These are phyloP conservation scores for Acleris emargana DNA, from an alignment of 2,888 invertebrate species.

Conservation along the genomic window DNA sequence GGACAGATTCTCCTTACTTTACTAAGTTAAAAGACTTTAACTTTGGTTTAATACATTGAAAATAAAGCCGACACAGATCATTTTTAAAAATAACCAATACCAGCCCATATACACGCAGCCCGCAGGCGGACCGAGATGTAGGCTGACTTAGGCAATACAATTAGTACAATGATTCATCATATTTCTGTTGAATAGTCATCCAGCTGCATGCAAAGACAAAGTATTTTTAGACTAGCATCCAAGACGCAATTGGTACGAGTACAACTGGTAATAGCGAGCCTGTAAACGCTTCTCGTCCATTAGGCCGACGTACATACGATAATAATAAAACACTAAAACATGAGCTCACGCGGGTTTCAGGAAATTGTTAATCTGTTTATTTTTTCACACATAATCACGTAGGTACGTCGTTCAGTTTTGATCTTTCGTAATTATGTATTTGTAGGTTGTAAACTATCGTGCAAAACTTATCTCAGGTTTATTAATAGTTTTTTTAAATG, in stretches of 20 bases:
- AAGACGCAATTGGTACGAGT: constrained; percentile 1
- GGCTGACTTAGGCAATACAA: background rate
- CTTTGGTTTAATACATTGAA: background rate
- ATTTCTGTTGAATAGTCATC: constrained; percentile 9
- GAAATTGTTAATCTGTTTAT: constrained; percentile 22
- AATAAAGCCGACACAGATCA: background rate
- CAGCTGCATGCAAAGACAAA: constrained; percentile 8
- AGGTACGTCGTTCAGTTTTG: constrained; percentile 21
- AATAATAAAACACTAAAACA: background rate
- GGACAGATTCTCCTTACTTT: too few species aligned
- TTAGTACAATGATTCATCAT: constrained; percentile 12
- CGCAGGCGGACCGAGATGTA: background rate
- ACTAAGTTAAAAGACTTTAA: too few species aligned
- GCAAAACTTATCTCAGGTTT: too few species aligned
- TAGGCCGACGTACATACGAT: background rate
- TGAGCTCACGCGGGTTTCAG: constrained; percentile 7
- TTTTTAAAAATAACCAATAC: background rate
- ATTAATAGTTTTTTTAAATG: too few species aligned
- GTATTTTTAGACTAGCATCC: constrained; percentile 7
- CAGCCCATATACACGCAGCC: background rate
- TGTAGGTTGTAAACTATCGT: constrained; percentile 14
- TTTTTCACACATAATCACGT: constrained; percentile 14
- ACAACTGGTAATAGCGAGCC: constrained; percentile 2
- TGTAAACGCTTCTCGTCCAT: constrained; percentile 6
- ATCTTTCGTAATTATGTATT: constrained; percentile 26